phyloP scores from a whole-genome alignment of 2,888 invertebrate species.

The Sycophila texana region DNA sequence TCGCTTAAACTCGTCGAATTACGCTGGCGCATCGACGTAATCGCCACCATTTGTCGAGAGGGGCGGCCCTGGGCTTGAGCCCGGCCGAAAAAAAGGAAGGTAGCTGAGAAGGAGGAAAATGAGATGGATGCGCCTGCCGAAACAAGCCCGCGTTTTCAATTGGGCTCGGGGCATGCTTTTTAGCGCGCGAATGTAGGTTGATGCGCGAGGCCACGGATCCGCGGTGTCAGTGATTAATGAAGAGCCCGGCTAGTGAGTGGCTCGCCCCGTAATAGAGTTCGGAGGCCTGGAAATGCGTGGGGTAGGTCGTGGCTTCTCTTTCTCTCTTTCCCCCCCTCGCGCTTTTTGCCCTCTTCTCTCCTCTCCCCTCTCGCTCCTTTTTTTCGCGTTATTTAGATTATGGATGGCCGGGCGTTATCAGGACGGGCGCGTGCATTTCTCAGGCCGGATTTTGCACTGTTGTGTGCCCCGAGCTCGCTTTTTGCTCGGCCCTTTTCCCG shows the following conservation, averaged over 20 bases:
- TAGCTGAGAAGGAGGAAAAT: slow-evolving; percentile 21
- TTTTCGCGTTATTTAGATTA: slow-evolving; percentile 42
- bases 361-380: slow-evolving; percentile 5
- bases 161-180: slow-evolving; percentile 58
- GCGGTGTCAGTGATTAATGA: slow-evolving; percentile 52
- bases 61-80: slow-evolving; percentile 62
- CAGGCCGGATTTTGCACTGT: slow-evolving; percentile 16
- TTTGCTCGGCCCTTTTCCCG: background rate
- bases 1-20: background rate
- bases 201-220: slow-evolving; percentile 49
- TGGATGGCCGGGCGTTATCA: slow-evolving; percentile 29
- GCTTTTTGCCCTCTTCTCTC: slow-evolving; percentile 10
- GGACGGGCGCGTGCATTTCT: slow-evolving; percentile 23
- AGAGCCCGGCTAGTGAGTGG: slow-evolving; percentile 39
- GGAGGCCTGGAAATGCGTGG: background rate
- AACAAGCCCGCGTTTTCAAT: slow-evolving; percentile 27
- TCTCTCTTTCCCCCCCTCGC: slow-evolving; percentile 18
- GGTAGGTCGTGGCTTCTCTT: background rate
- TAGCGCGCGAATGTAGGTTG: slow-evolving; percentile 54
- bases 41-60: slow-evolving; percentile 70
- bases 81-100: slow-evolving; percentile 60
- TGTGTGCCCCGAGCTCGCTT: background rate
- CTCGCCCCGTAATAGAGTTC: slow-evolving; percentile 33
- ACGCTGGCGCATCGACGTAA: slow-evolving; percentile 64
- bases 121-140: slow-evolving; percentile 11